Evolutionary conservation across 2,888 invertebrate species (phyloP).

Genomic region (Marasmarcha lunaedactyla): DNA sequence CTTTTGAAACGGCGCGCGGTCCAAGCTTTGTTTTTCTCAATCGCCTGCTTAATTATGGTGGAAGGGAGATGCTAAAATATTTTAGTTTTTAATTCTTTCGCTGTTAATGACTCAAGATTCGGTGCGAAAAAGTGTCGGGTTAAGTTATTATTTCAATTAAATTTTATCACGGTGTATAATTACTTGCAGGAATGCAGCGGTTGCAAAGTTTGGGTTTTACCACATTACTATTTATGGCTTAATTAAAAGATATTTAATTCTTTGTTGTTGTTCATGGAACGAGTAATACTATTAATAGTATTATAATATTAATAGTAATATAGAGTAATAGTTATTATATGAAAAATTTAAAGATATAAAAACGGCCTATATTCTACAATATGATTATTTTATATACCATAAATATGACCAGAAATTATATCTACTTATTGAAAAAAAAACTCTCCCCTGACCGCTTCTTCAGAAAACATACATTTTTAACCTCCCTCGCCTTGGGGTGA

Average conservation of each 20-base stretch:
- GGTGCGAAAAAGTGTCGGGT: conserved; percentile 1
- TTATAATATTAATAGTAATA: too few species aligned
- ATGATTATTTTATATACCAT: too few species aligned
- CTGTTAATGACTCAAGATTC: too few species aligned
- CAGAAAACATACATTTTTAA: conserved; percentile 64
- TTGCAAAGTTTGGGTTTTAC: too few species aligned
- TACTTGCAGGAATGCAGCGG: too few species aligned
- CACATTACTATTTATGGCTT: too few species aligned
- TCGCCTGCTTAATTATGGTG: conserved; percentile 58
- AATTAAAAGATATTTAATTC: too few species aligned
- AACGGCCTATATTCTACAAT: not conserved
- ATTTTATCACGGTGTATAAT: too few species aligned
- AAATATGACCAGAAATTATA: too few species aligned
- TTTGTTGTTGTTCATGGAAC: too few species aligned
- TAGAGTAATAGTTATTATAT: not conserved
- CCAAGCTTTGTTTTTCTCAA: conserved; percentile 42
- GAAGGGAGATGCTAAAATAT: conserved; percentile 20
- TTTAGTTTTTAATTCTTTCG: not conserved
- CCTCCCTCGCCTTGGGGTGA: conserved; percentile 47
- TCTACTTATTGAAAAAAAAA: not conserved
- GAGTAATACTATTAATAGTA: too few species aligned
- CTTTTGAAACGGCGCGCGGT: conserved; percentile 32
- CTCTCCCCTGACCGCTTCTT: conserved; percentile 24
- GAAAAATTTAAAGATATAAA: not conserved
- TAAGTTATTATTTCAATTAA: conserved; percentile 14